phyloP scores from a whole-genome alignment of 2,113 vertebrate species.

The Geococcyx californianus region DNA sequence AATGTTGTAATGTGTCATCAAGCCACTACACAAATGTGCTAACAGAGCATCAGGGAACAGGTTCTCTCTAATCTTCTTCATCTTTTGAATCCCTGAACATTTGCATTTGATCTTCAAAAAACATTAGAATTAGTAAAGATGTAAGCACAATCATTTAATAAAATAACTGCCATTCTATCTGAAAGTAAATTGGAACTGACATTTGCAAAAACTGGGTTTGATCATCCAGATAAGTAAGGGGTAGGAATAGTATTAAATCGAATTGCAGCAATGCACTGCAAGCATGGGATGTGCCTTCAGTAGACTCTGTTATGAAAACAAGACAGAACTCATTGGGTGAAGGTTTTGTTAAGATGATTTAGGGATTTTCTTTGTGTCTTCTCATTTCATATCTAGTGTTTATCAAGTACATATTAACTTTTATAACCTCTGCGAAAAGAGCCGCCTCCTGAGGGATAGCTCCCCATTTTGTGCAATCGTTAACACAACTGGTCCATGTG shows the following conservation, averaged over 20 bases:
- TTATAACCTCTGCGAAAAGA: not conserved
- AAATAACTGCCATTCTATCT: not conserved
- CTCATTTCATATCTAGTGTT: not conserved
- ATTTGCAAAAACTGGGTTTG: not conserved
- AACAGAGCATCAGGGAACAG: not conserved
- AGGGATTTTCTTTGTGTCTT: not conserved
- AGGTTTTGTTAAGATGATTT: not conserved
- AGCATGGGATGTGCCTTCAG: not conserved
- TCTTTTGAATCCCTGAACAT: not conserved
- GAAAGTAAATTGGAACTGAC: not conserved
- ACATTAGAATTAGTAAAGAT: not conserved
- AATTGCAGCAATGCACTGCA: not conserved
- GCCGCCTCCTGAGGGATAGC: not conserved
- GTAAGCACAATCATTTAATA: not conserved
- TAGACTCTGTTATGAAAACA: not conserved
- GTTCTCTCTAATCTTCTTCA: not conserved
- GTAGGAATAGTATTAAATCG: not conserved
- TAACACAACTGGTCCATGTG: not conserved
- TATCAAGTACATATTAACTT: not conserved
- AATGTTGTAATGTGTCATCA: rapidly evolving
- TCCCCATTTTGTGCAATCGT: not conserved
- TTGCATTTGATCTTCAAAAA: not conserved
- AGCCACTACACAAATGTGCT: not conserved
- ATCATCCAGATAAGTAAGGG: not conserved
- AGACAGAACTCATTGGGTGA: not conserved